These are phyloP conservation scores for Lophochroa leadbeateri DNA, from an alignment of 2,113 vertebrate genomes.

Conservation along the genomic window DNA sequence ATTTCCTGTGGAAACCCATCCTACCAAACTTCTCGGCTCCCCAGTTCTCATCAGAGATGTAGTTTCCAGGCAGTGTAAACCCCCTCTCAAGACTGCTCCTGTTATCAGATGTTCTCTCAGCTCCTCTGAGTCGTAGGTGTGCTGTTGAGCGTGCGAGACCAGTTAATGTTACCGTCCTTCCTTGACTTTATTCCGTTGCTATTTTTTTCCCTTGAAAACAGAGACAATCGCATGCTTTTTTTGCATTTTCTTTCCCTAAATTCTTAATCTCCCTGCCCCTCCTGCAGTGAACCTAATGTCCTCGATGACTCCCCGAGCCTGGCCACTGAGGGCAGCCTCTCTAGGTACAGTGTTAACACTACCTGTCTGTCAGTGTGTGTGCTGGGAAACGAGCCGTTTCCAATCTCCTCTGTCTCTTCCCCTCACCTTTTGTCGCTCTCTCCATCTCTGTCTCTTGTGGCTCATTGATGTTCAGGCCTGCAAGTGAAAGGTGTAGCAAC, in stretches of 20 bases:
- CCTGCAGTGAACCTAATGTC: conserved; percentile 99
- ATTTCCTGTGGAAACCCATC: neutral
- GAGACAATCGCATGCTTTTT: conserved; percentile 76
- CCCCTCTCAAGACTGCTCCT: conserved; percentile 38
- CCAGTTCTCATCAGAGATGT: neutral
- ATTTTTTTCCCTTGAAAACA: conserved; percentile 72
- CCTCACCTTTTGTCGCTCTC: conserved; percentile 57
- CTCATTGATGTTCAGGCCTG: conserved; percentile 77
- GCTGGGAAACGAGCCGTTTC: conserved; percentile 80
- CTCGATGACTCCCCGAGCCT: conserved; percentile 99
- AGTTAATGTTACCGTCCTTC: conserved; percentile 72
- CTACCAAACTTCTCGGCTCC: neutral
- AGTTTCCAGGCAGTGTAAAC: conserved; percentile 18
- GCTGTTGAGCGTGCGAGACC: conserved; percentile 70
- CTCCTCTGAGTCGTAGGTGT: conserved; percentile 63
- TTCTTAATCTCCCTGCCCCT: conserved; percentile 89
- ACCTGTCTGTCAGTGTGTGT: conserved; percentile 88
- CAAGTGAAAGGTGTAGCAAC: conserved; percentile 81
- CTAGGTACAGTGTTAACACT: conserved; percentile 98
- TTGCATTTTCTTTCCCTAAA: conserved; percentile 88
- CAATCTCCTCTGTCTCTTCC: conserved; percentile 67
- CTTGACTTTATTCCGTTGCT: conserved; percentile 72
- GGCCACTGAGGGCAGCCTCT: conserved; percentile 98
- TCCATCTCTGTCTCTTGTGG: conserved; percentile 75
- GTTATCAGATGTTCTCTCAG: conserved; percentile 61